Conservation (phyloP, 1,140 invertebrate genomes). For the Laupala kohalensis region DNA sequence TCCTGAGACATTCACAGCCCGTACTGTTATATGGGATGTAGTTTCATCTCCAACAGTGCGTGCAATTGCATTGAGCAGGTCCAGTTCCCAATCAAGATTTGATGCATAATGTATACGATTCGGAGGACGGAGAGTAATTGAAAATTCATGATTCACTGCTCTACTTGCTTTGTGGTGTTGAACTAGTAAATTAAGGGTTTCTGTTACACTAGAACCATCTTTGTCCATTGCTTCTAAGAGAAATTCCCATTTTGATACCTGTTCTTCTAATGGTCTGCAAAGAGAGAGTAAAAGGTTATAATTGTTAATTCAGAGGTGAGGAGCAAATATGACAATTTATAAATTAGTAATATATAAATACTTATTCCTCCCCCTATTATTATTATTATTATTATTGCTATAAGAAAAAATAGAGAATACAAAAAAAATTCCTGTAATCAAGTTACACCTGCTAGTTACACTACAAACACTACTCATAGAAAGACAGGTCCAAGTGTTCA, state of each 20-base stretch:
- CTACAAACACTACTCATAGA: too few relatives aligned
- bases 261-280: conserved; percentile 64
- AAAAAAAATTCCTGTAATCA: too few relatives aligned
- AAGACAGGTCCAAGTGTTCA: too few relatives aligned
- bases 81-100: conserved; percentile 43
- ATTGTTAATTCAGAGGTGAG: too few relatives aligned
- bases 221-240: conserved; percentile 62
- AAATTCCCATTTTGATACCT: conserved; percentile 74
- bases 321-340: too few relatives aligned
- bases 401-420: too few relatives aligned
- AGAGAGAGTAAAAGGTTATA: too few relatives aligned
- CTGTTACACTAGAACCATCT: conserved; percentile 51
- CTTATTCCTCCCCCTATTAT: too few relatives aligned
- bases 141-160: conserved; percentile 72
- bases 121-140: conserved; percentile 45
- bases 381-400: too few relatives aligned
- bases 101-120: conserved; percentile 35
- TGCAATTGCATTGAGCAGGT: conserved; percentile 51
- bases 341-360: too few relatives aligned
- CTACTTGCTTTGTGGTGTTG: conserved; percentile 65
- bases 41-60: conserved; percentile 54
- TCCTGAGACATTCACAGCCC: conserved; percentile 40
- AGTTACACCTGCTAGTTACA: too few relatives aligned
- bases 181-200: conserved; percentile 61
- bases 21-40: conserved; percentile 52